Conservation (phyloP, 2,888 invertebrate genomes). For the Anaspis maculata region DNA sequence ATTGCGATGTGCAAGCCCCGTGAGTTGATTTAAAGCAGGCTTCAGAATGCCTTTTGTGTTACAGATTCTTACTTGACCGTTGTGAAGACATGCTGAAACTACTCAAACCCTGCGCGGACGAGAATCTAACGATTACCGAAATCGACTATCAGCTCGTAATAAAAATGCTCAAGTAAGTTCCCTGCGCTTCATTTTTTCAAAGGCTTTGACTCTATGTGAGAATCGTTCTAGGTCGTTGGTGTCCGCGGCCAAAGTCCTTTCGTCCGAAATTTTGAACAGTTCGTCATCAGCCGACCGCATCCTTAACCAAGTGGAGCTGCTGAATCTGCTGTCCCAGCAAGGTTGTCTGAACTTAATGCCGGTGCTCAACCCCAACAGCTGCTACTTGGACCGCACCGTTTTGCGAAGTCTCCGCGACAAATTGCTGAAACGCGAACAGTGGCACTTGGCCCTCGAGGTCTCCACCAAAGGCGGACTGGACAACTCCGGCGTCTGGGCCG, state of each 20-base stretch:
- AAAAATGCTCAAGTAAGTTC: conserved; percentile 44
- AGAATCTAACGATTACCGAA: conserved; percentile 47
- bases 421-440: conserved; percentile 74
- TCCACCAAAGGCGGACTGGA: conserved; percentile 82
- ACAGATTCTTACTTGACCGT: conserved; percentile 50
- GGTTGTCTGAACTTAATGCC: conserved; percentile 46
- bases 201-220: too few species aligned
- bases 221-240: conserved; percentile 54
- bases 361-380: conserved; percentile 17
- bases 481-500: conserved; percentile 51
- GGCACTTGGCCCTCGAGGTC: conserved; percentile 74
- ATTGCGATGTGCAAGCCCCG: too few species aligned
- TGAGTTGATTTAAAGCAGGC: too few species aligned
- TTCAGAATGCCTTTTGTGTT: too few species aligned
- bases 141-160: conserved; percentile 49
- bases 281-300: conserved; percentile 60
- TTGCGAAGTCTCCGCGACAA: conserved; percentile 64
- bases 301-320: conserved; percentile 53
- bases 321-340: conserved; percentile 48
- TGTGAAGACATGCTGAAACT: conserved; percentile 52
- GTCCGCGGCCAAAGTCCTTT: conserved; percentile 55
- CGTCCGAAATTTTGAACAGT: conserved; percentile 44
- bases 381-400: conserved; percentile 48
- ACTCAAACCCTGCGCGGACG: conserved; percentile 45
- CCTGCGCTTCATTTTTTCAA: neutral